These are phyloP conservation scores for Pinna nobilis DNA, from an alignment of 1,140 invertebrate genomes.

Conservation along the genomic window DNA sequence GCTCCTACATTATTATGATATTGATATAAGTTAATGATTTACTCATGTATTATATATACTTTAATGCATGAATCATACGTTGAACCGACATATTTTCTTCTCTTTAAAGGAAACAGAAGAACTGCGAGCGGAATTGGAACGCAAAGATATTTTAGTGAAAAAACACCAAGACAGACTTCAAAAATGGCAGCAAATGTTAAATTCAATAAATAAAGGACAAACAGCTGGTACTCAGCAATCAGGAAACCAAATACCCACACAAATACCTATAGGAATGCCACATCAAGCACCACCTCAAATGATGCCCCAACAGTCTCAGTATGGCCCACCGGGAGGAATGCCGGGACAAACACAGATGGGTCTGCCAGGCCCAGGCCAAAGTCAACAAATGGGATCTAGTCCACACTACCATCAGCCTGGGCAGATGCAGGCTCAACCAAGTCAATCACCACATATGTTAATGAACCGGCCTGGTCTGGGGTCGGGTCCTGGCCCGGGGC, in stretches of 20 bases:
- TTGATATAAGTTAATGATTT: too few relatives aligned
- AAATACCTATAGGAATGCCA: constrained; percentile 32
- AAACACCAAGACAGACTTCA: constrained; percentile 92
- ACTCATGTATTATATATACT: too few relatives aligned
- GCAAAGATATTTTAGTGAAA: constrained; percentile 91
- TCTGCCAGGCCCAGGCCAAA: neutral
- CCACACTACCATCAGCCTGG: neutral
- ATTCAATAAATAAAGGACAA: constrained; percentile 32
- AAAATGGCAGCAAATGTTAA: constrained; percentile 90
- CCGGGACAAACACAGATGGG: constrained; percentile 13
- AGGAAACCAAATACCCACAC: constrained; percentile 32
- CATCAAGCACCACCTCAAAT: constrained; percentile 25
- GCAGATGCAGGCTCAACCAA: constrained; percentile 14
- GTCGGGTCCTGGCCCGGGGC: constrained; percentile 37
- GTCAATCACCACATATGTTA: constrained; percentile 34
- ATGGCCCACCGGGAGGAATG: constrained; percentile 4
- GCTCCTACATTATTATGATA: too few relatives aligned
- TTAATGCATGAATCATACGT: too few relatives aligned
- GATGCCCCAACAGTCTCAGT: neutral
- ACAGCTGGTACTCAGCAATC: constrained; percentile 24
- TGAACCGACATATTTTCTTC: too few relatives aligned
- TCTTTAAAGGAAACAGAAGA: constrained; percentile 85
- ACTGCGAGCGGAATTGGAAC: constrained; percentile 85
- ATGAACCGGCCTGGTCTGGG: constrained; percentile 76
- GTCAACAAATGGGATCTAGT: neutral